A percentile compares a stretch with the other conserved stretches of the same genome.
phyloP scores from a whole-genome alignment of 92 coral and sea anemone species.

The Scolanthus callimorphus region DNA sequence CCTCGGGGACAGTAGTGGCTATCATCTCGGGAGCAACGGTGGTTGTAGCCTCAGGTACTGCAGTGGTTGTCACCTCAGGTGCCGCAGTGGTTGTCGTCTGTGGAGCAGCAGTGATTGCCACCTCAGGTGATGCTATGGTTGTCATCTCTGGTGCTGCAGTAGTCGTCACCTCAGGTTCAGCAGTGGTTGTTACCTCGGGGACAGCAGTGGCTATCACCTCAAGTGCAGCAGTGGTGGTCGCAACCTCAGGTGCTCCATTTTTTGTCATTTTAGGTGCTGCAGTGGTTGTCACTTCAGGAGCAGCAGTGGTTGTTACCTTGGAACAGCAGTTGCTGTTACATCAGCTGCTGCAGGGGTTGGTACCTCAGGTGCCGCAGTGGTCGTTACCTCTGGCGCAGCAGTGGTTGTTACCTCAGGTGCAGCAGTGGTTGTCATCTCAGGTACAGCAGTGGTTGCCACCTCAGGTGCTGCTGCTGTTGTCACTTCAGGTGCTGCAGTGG shows the following conservation, averaged over 20 bases:
- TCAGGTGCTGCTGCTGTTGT: not conserved
- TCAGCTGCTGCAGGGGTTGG: conserved; percentile 1
- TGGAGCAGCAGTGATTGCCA: not conserved
- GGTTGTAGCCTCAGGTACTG: no score
- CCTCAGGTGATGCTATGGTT: not conserved
- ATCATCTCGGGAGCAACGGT: not conserved
- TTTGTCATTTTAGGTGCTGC: not conserved
- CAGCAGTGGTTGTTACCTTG: not conserved
- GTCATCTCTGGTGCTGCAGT: not conserved
- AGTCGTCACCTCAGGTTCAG: not conserved
- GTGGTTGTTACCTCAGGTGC: conserved; percentile 6
- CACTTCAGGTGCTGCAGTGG: not conserved
- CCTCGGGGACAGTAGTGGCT: no score
- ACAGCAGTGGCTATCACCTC: no score
- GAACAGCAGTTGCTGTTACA: not conserved
- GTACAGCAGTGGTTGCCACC: not conserved
- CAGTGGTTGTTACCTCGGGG: not conserved
- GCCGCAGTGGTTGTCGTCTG: not conserved
- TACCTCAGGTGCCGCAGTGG: not conserved
- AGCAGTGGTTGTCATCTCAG: not conserved
- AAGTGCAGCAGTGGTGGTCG: not conserved
- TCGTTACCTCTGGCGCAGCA: not conserved
- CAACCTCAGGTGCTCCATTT: not conserved
- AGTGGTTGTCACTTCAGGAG: conserved; percentile 5
- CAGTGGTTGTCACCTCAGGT: no score